These are phyloP conservation scores for Rattus rattus DNA, from an alignment of 2,113 vertebrate species.

Conservation along the genomic window DNA sequence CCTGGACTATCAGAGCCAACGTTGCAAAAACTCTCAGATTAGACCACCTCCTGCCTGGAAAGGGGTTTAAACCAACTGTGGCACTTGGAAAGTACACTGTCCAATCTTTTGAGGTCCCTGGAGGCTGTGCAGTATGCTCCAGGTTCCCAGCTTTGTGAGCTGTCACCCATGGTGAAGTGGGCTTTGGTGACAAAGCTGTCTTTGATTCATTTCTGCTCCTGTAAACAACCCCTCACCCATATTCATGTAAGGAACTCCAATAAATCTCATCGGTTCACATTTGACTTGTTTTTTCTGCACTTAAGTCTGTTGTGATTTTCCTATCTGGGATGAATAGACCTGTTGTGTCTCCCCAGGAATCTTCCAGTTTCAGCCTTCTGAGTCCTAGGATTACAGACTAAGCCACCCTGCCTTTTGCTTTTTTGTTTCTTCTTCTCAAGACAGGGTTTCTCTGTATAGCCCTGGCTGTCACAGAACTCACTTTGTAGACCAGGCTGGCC, in stretches of 20 bases:
- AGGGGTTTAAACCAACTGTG: not conserved
- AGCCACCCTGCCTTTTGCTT: not conserved
- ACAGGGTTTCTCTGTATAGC: too few species aligned
- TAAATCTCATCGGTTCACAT: not conserved
- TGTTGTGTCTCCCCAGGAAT: not conserved
- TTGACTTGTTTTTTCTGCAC: not conserved
- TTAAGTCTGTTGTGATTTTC: not conserved
- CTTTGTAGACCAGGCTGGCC: too few species aligned
- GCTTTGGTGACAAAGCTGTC: not conserved
- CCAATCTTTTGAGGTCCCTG: not conserved
- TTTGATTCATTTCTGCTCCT: not conserved
- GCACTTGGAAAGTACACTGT: not conserved
- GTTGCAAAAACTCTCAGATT: not conserved
- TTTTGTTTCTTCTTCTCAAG: too few species aligned
- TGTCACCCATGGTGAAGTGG: not conserved
- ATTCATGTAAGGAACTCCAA: not conserved
- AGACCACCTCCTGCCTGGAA: too few species aligned
- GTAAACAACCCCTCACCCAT: not conserved
- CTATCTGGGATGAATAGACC: not conserved
- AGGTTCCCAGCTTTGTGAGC: not conserved
- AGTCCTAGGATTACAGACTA: not conserved
- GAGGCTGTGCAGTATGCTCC: not conserved
- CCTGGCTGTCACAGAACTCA: too few species aligned
- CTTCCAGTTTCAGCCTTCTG: not conserved
- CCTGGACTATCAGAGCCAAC: not conserved